These are phyloP conservation scores for Crax fasciolata DNA, from an alignment of 2,797 vertebrate genomes.

Conservation along the genomic window DNA sequence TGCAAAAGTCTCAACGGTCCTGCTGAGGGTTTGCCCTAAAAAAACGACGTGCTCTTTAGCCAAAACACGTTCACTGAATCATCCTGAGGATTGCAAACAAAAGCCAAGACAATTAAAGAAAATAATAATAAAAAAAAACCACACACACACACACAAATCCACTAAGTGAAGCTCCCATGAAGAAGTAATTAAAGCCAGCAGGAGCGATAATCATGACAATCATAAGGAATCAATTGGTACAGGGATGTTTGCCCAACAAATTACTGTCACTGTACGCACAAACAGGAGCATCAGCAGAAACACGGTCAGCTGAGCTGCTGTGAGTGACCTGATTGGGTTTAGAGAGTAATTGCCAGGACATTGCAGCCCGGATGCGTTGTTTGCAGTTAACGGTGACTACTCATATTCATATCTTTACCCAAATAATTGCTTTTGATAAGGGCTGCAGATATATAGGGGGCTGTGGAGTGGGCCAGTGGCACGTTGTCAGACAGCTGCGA, in stretches of 20 bases:
- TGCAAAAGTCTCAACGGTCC: neutral
- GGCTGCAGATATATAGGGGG: conserved; percentile 63
- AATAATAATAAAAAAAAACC: neutral
- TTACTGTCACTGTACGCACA: conserved; percentile 16
- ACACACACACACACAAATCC: neutral
- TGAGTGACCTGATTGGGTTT: neutral
- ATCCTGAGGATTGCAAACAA: conserved; percentile 26
- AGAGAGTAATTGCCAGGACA: conserved; percentile 63
- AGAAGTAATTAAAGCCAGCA: conserved; percentile 59
- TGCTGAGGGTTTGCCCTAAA: neutral
- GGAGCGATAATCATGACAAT: conserved; percentile 33
- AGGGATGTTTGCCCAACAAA: conserved; percentile 73
- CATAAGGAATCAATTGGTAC: neutral
- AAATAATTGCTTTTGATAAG: conserved; percentile 75
- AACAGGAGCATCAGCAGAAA: conserved; percentile 55
- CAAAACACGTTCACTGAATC: neutral
- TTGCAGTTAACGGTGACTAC: conserved; percentile 49
- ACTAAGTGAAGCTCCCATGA: conserved; percentile 52
- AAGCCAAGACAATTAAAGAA: conserved; percentile 2
- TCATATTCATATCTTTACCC: conserved; percentile 47
- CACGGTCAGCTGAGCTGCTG: neutral
- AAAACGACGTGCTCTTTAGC: fast-evolving
- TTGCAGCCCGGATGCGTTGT: conserved; percentile 32
- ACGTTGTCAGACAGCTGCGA: neutral
- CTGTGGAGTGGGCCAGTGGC: neutral